phyloP scores from a whole-genome alignment of 2,888 invertebrate species.

The Siphlonurus alternatus region DNA sequence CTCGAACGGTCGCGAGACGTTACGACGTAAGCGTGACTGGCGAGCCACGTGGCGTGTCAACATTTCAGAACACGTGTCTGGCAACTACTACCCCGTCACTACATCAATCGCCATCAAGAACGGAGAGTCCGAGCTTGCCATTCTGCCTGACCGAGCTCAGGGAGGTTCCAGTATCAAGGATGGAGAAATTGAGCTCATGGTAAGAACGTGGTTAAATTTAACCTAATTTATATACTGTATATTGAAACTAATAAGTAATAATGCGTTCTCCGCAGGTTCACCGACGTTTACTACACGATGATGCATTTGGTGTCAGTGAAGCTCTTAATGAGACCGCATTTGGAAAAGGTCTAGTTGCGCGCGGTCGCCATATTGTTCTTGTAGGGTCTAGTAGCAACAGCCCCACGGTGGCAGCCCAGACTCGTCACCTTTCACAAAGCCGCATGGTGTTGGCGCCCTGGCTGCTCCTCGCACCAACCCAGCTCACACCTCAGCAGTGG shows the following conservation, averaged over 20 bases:
- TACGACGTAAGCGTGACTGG: slow-evolving; percentile 39
- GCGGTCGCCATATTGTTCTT: slow-evolving; percentile 33
- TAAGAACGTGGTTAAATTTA: too few species aligned
- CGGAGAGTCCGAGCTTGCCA: neutral
- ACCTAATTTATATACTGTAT: too few species aligned
- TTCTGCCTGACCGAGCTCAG: slow-evolving; percentile 38
- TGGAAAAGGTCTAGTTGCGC: slow-evolving; percentile 35
- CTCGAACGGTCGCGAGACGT: slow-evolving; percentile 77
- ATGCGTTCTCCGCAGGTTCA: slow-evolving; percentile 28
- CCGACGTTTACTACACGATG: slow-evolving; percentile 46
- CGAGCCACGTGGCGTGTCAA: neutral
- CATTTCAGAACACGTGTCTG: slow-evolving; percentile 51
- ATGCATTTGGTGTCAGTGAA: slow-evolving; percentile 53
- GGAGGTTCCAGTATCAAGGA: slow-evolving; percentile 61
- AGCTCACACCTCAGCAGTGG: slow-evolving; percentile 36
- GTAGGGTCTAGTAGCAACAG: slow-evolving; percentile 13
- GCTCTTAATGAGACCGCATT: slow-evolving; percentile 45
- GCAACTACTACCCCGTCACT: slow-evolving; percentile 89
- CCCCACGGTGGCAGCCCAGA: slow-evolving; percentile 22
- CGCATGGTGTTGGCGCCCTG: slow-evolving; percentile 38
- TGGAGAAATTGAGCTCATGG: slow-evolving; percentile 67
- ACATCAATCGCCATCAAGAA: slow-evolving; percentile 42
- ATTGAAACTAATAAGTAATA: neutral
- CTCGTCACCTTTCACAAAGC: slow-evolving; percentile 31
- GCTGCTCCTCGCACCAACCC: slow-evolving; percentile 26